These are phyloP conservation scores for Linyphia triangularis DNA, from an alignment of 2,888 invertebrate species.

Conservation along the genomic window DNA sequence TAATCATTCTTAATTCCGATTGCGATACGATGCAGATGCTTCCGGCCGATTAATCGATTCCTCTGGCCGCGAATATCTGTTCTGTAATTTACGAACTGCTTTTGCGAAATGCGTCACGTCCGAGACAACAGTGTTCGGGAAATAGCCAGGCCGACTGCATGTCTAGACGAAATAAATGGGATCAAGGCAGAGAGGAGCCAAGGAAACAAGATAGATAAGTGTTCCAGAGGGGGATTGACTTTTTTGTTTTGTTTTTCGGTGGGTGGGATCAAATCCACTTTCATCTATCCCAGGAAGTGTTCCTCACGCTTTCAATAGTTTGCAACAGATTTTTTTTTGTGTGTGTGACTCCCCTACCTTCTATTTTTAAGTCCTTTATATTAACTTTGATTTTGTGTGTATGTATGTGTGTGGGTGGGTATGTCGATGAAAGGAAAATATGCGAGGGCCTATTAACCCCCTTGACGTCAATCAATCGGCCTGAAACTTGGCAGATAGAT, in stretches of 20 bases:
- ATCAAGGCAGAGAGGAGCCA: not conserved
- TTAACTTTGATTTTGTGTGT: too few relatives aligned
- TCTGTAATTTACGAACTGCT: not conserved
- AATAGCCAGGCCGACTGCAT: not conserved
- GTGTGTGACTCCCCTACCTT: too few relatives aligned
- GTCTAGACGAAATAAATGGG: not conserved
- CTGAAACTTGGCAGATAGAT: too few relatives aligned
- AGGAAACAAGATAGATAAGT: not conserved
- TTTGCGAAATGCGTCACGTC: not conserved
- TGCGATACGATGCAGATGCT: constrained; percentile 3
- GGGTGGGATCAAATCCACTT: too few relatives aligned
- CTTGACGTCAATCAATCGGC: too few relatives aligned
- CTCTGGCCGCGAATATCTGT: not conserved
- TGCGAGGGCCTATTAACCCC: too few relatives aligned
- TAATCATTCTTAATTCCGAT: constrained; percentile 3
- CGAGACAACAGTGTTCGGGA: not conserved
- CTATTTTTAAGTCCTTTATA: too few relatives aligned
- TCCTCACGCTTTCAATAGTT: too few relatives aligned
- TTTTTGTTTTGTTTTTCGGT: not conserved
- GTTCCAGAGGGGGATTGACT: not conserved
- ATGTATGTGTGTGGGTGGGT: too few relatives aligned
- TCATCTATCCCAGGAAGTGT: not conserved
- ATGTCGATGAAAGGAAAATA: too few relatives aligned
- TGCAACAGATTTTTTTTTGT: too few relatives aligned
- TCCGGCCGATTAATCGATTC: not conserved